A percentile compares a stretch with the other conserved stretches of the same genome.
phyloP scores from a whole-genome alignment of 2,113 vertebrate species.

The Anguilla rostrata region DNA sequence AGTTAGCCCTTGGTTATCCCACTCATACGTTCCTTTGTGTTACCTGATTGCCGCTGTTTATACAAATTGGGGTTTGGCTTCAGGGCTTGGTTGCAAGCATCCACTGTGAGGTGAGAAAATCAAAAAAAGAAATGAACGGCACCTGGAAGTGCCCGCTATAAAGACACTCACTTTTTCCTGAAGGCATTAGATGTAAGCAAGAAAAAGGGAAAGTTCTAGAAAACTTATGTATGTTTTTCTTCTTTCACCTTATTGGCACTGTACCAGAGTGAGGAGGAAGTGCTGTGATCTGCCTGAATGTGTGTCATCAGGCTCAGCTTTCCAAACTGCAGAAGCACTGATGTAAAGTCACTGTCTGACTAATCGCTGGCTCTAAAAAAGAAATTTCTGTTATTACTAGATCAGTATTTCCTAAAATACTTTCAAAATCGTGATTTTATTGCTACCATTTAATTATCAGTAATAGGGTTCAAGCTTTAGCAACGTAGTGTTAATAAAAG shows the following conservation, averaged over 20 bases:
- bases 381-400: background rate
- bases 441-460: background rate
- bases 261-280: too few relatives aligned
- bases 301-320: too few relatives aligned
- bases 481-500: background rate
- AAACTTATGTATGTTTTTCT: background rate
- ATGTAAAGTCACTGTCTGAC: background rate
- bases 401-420: background rate
- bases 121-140: background rate
- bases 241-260: too few relatives aligned
- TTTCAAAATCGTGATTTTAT: background rate
- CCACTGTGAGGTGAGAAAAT: background rate
- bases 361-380: background rate
- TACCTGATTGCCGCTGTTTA: background rate
- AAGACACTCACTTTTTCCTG: background rate
- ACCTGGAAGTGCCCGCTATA: background rate
- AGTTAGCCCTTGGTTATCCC: background rate
- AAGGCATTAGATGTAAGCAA: background rate
- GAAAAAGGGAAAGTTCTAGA: background rate
- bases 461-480: background rate
- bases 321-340: background rate
- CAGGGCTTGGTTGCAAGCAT: background rate
- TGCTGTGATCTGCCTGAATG: too few relatives aligned
- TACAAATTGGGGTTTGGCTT: background rate
- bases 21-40: too few relatives aligned